Evolutionary conservation across 2,797 vertebrate species (phyloP).

Genomic region (Falco naumanni): DNA sequence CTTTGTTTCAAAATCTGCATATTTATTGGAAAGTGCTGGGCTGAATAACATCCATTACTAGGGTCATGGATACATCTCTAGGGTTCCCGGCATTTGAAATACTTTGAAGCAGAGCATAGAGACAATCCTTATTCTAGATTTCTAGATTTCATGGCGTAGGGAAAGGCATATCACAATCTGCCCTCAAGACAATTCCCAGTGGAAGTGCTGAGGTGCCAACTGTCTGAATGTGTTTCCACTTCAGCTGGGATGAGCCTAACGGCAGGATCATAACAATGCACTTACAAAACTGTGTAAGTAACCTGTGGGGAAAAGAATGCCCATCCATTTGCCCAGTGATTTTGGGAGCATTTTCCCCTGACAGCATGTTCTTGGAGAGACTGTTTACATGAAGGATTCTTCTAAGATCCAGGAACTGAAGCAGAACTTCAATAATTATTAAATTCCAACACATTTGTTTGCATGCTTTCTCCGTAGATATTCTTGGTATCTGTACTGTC

Average conservation of each 20-base stretch:
- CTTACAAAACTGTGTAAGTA: neutral
- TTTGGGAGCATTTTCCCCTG: neutral
- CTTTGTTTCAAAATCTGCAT: neutral
- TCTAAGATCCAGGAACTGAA: neutral
- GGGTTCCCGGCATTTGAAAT: neutral
- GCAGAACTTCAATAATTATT: neutral
- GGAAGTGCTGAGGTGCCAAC: neutral
- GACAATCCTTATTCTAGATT: neutral
- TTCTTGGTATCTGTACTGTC: neutral
- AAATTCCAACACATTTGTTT: neutral
- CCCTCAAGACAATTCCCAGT: neutral
- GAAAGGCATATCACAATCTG: neutral
- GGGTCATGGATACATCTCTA: neutral
- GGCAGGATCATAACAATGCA: neutral
- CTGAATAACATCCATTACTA: neutral
- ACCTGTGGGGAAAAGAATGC: neutral
- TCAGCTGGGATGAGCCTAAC: neutral
- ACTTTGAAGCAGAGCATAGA: neutral
- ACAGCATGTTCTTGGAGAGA: neutral
- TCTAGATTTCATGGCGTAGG: neutral
- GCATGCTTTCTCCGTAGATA: neutral
- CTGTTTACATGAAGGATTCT: neutral
- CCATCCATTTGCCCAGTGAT: neutral
- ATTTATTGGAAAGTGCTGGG: neutral
- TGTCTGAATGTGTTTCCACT: neutral